Percentiles rank a stretch among this genome's conserved stretches.
Evolutionary conservation across 2,113 vertebrate genomes (phyloP).

Genomic region (Seriola quinqueradiata): DNA sequence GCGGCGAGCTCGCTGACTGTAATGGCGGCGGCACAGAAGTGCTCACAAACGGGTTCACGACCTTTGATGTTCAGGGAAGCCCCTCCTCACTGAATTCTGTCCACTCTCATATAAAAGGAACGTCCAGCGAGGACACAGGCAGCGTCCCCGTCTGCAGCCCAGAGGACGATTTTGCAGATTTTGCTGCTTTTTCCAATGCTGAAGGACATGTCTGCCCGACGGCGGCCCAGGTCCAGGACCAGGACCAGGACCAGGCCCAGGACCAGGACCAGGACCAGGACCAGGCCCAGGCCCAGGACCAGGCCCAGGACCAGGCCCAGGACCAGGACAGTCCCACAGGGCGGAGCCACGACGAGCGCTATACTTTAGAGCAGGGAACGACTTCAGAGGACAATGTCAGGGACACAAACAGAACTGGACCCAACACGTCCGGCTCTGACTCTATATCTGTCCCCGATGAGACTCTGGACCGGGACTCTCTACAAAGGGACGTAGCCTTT

Average conservation of each 20-base stretch:
- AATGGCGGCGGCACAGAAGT: conserved; percentile 87
- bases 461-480: conserved; percentile 61
- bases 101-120: conserved; percentile 71
- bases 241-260: conserved; percentile 35
- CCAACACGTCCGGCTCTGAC: not conserved
- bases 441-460: conserved; percentile 6
- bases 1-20: conserved; percentile 74
- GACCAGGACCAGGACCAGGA: too few relatives aligned
- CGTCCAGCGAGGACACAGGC: conserved; percentile 74
- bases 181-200: conserved; percentile 88
- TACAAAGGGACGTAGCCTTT: conserved; percentile 58
- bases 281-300: too few relatives aligned
- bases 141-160: conserved; percentile 69
- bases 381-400: conserved; percentile 67
- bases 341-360: conserved; percentile 42
- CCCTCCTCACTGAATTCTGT: conserved; percentile 64
- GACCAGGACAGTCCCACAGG: conserved; percentile 25
- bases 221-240: conserved; percentile 43
- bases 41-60: conserved; percentile 93
- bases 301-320: not conserved
- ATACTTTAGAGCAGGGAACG: conserved; percentile 48
- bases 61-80: conserved; percentile 78
- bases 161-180: conserved; percentile 90
- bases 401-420: conserved; percentile 66
- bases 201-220: conserved; percentile 60